Conservation (phyloP, 2,888 invertebrate species). For the Cheilosia vernalis region DNA sequence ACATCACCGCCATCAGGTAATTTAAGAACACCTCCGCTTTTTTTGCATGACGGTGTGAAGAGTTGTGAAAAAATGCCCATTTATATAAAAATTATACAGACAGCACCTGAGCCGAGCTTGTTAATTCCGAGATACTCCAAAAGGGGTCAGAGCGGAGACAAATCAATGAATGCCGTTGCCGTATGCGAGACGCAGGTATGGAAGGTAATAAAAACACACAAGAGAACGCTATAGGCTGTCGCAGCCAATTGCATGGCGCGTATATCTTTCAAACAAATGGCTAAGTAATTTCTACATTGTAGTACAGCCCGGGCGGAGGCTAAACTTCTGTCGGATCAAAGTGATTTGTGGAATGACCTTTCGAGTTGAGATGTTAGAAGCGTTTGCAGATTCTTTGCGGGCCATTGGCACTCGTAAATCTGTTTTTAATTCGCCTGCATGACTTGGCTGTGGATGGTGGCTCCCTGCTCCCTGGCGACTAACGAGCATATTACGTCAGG, state of each 20-base stretch:
- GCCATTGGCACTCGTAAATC: background rate
- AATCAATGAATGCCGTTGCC: conserved; percentile 47
- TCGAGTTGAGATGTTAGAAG: background rate
- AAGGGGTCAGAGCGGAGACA: conserved; percentile 58
- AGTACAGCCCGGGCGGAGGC: background rate
- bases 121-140: conserved; percentile 45
- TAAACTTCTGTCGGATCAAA: background rate
- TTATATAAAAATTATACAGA: conserved; percentile 50
- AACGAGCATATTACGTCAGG: background rate
- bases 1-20: conserved; percentile 33
- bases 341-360: conserved; percentile 1
- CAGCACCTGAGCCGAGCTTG: conserved; percentile 48
- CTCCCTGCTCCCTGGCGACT: no score
- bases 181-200: conserved; percentile 7
- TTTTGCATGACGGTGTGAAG: conserved; percentile 62
- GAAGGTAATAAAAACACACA: conserved; percentile 11
- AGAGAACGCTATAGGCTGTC: conserved; percentile 1
- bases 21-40: conserved; percentile 72
- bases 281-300: background rate
- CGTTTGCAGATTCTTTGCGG: background rate
- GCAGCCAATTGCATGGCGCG: background rate
- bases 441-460: background rate
- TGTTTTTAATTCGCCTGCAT: conserved; percentile 1
- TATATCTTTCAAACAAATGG: conserved; percentile 2
- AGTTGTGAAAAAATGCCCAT: conserved; percentile 64